Percentiles rank a stretch among this genome's conserved stretches.
These are phyloP conservation scores for Lucifuga dentata DNA, from an alignment of 2,113 vertebrate genomes.

Conservation along the genomic window DNA sequence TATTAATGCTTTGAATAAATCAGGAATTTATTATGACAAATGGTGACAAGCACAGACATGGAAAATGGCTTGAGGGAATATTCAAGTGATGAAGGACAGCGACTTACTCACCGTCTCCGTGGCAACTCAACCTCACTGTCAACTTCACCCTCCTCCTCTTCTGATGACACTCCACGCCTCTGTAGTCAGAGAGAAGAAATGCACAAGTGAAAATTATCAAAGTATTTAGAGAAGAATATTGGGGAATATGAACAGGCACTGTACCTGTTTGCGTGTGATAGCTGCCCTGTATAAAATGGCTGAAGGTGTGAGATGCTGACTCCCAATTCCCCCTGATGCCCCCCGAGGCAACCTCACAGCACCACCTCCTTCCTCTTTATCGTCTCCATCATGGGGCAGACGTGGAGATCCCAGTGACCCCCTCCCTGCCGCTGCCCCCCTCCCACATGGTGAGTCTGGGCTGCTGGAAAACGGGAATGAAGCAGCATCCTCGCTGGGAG, in stretches of 20 bases:
- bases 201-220: conserved; percentile 16
- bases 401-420: conserved; percentile 80
- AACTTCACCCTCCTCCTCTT: conserved; percentile 95
- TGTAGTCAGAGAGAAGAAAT: conserved; percentile 62
- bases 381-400: conserved; percentile 79
- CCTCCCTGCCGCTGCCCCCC: conserved; percentile 78
- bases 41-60: conserved; percentile 3
- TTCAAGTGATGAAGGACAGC: conserved; percentile 51
- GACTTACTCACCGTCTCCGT: conserved; percentile 86
- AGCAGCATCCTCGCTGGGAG: conserved; percentile 87
- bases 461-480: conserved; percentile 91
- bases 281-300: conserved; percentile 93
- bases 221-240: not conserved
- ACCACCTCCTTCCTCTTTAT: conserved; percentile 81
- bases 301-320: conserved; percentile 88
- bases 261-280: conserved; percentile 93
- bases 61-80: conserved; percentile 44
- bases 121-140: conserved; percentile 94
- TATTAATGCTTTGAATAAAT: conserved; percentile 22
- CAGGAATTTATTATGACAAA: conserved; percentile 2
- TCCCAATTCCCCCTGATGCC: conserved; percentile 82
- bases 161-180: conserved; percentile 93
- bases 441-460: conserved; percentile 88
- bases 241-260: not conserved
- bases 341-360: conserved; percentile 78